Percentiles rank a stretch among this genome's conserved stretches.
phyloP scores from a whole-genome alignment of 92 coral and sea anemone genomes.

The Porites lobata region DNA sequence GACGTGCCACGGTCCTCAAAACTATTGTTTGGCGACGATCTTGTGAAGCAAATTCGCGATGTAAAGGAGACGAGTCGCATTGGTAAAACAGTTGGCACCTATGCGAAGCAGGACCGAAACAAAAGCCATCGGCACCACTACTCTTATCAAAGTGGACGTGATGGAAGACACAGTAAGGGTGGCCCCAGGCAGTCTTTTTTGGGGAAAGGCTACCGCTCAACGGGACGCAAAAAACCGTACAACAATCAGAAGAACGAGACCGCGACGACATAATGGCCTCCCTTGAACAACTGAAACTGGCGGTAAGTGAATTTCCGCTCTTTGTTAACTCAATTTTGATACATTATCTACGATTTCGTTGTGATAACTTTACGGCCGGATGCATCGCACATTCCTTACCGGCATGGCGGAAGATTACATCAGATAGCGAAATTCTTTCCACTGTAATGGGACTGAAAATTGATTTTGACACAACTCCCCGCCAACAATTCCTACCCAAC shows the following conservation, averaged over 20 bases:
- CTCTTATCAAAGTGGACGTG: background rate
- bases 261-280: slow-evolving; percentile 35
- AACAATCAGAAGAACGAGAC: slow-evolving; percentile 16
- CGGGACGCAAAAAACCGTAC: slow-evolving; percentile 24
- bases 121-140: background rate
- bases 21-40: slow-evolving; percentile 51
- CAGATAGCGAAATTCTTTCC: slow-evolving; percentile 16
- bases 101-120: background rate
- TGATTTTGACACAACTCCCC: slow-evolving; percentile 12
- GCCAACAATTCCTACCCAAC: slow-evolving; percentile 24
- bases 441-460: slow-evolving; percentile 40
- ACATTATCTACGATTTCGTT: slow-evolving; percentile 25
- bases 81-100: slow-evolving; percentile 26
- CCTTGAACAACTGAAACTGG: slow-evolving; percentile 17
- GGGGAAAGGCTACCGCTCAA: slow-evolving; percentile 29
- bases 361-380: slow-evolving; percentile 48
- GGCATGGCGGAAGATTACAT: slow-evolving; percentile 46
- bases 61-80: slow-evolving; percentile 53
- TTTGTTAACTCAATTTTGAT: background rate
- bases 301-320: slow-evolving; percentile 17
- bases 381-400: slow-evolving; percentile 29
- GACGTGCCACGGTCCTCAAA: background rate
- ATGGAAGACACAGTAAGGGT: background rate
- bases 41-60: slow-evolving; percentile 52
- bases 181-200: slow-evolving; percentile 14